Evolutionary conservation across 2,888 invertebrate species (phyloP), one percentile per base, ranked within the genome.

Genomic region (Drosophila antonietae): DNA sequence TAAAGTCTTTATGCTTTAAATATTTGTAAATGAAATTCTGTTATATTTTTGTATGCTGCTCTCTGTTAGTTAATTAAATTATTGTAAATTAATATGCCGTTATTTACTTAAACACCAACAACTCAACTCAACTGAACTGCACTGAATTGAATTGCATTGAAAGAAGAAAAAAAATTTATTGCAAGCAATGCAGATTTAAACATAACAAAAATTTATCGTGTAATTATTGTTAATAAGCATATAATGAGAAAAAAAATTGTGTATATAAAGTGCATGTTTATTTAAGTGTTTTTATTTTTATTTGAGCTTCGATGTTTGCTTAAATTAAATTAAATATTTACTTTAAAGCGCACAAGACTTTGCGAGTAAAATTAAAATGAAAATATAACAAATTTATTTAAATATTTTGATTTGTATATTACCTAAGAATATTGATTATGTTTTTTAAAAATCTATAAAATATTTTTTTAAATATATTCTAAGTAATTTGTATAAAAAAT

Each of bases 1-100:
- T 51, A 35, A 35, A 20, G 33, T 35, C 33, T 20, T 8, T 20
- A 15, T 9, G 3, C 20, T 2, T 43, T 20, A n/a, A 43, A 52
- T 15, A 41, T 9, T 53, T 20, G 35, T 14, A 12, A 33, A 33
- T 33, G 5, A 1, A 33, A 18, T 33, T 33, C 33, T 7, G n/a
- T 6, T 3, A 12, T 5, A n/a, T 14, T 46, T 46, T 46, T 10
- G 18, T 33, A n/a, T 18, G 18, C 28, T 33, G 14, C 14, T 8
- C 33, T n/a, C 33, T 18, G n/a, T 1, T 33, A 43, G 37, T 47
- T 60, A 53, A 57, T 68, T 57, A 57, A 52, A 56, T 63, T 59
- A 64, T 31, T 44, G 44, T 52, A 35, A 56, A 63, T 58, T 37
- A 63, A 63, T 56, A 12, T 23, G n/a, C 20, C 31, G 9, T 14